Conservation (phyloP, 2,888 invertebrate species). For the Zhuqinia jingwanae region DNA sequence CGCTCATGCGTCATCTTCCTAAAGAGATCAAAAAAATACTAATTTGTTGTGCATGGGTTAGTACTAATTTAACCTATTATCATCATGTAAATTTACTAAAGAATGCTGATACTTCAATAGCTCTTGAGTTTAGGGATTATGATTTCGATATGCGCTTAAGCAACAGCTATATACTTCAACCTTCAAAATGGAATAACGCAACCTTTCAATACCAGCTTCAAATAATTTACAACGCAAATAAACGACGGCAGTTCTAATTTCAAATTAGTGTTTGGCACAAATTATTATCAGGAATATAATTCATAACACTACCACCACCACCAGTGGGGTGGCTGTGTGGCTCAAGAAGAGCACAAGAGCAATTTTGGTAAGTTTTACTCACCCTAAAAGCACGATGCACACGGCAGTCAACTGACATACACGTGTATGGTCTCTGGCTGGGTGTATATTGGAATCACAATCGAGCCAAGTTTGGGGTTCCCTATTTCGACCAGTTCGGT, state of each 20-base stretch:
- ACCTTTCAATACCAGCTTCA: conserved; percentile 55
- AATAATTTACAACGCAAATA: conserved; percentile 28
- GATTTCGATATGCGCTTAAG: conserved; percentile 11
- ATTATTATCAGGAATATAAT: conserved; percentile 6
- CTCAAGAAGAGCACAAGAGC: too few species aligned
- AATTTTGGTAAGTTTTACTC: background rate
- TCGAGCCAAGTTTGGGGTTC: conserved; percentile 4
- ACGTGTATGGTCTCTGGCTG: conserved; percentile 50
- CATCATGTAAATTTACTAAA: background rate
- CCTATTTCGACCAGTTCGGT: conserved; percentile 9
- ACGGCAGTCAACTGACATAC: conserved; percentile 53
- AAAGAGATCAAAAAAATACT: background rate
- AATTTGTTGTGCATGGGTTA: conserved; percentile 37
- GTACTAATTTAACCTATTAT: conserved; percentile 33
- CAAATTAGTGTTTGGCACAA: conserved; percentile 48
- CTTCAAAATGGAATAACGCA: conserved; percentile 19
- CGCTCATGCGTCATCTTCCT: background rate
- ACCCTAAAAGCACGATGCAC: conserved; percentile 11
- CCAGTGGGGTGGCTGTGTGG: background rate
- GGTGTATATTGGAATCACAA: conserved; percentile 1
- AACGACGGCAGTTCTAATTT: conserved; percentile 16
- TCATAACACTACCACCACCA: background rate
- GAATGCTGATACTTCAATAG: background rate
- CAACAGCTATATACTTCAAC: conserved; percentile 15
- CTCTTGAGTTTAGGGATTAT: background rate